A percentile compares a stretch with the other conserved stretches of the same genome.
These are phyloP conservation scores for Cyphomyrus plagiostoma DNA, from an alignment of 2,113 vertebrate species.

Conservation along the genomic window DNA sequence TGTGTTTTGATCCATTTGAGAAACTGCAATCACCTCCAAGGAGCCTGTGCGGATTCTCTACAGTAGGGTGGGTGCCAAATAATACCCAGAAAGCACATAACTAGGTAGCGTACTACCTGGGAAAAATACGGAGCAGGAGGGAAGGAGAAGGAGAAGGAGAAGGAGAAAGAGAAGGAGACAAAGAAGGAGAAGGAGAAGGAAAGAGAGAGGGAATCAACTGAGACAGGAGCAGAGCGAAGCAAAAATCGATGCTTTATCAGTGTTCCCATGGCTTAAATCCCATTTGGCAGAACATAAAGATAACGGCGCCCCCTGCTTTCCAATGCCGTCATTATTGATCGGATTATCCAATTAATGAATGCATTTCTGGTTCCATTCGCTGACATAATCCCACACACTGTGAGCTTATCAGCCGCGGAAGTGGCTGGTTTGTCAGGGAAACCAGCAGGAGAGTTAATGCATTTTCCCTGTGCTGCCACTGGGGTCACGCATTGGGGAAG, in stretches of 20 bases:
- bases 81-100: neutral
- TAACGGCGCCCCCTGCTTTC: conserved; percentile 31
- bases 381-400: conserved; percentile 27
- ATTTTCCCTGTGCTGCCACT: neutral
- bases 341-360: conserved; percentile 39
- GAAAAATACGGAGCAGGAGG: neutral
- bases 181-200: neutral
- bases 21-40: neutral
- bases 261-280: conserved; percentile 38
- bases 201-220: neutral
- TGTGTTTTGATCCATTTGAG: neutral
- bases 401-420: conserved; percentile 20
- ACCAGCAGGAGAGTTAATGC: conserved; percentile 14
- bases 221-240: conserved; percentile 2
- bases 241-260: conserved; percentile 32
- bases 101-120: neutral
- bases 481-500: neutral
- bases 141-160: neutral
- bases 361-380: conserved; percentile 29
- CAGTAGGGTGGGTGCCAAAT: neutral
- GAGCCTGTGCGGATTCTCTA: neutral
- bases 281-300: conserved; percentile 39
- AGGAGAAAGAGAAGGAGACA: neutral
- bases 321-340: conserved; percentile 32
- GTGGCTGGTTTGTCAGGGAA: conserved; percentile 9